Evolutionary conservation across 2,113 vertebrate species (phyloP), one percentile per base, ranked within the genome.

Genomic region (Dicrurus megarhynchus): DNA sequence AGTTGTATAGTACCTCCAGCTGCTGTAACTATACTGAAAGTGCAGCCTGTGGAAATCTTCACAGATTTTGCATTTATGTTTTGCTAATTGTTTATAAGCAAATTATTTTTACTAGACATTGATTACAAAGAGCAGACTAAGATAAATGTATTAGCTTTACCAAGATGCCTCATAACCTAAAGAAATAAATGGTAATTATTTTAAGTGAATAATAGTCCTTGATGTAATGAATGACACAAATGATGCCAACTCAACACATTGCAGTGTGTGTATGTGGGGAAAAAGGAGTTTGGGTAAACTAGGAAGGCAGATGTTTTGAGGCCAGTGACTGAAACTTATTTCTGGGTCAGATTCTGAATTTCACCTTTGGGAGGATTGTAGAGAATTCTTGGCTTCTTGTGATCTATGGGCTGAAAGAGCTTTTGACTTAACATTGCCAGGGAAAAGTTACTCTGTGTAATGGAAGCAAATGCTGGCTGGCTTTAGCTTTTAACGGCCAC

Each of bases 31-130:
- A 19, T 55, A 4, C 20, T 33, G 11, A 18, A 77, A 59, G n/a
- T 13, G 35, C 24, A 71, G 27, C 9, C 28, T 32, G 24, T 26
- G 32, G 69, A 77, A 77, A 39, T 84, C 93, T 85, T 92, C 85
- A 93, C 57, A 70, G 53, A 11, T 68, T 95, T 96, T 94, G 67
- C 75, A 77, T 63, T 90, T 89, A 42, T 24, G 47, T 68, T 82
- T 32, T 70, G 91, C 80, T 95, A 74, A 84, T 94, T 94, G 69
- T 87, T 90, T 65, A 80, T 42, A 94, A 68, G 80, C 70, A 93
- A 74, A 47, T 75, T 84, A 15, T 81, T 64, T 95, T 93, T 46
- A 41, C 53, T 11, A 39, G n/a, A 76, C 12, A 16, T 33, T 80
- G 67, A 61, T 75, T 87, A 64, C 57, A 65, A 70, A 79, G 23